Evolutionary conservation across 2,797 vertebrate genomes (phyloP).

Genomic region (Lycodopsis pacificus): DNA sequence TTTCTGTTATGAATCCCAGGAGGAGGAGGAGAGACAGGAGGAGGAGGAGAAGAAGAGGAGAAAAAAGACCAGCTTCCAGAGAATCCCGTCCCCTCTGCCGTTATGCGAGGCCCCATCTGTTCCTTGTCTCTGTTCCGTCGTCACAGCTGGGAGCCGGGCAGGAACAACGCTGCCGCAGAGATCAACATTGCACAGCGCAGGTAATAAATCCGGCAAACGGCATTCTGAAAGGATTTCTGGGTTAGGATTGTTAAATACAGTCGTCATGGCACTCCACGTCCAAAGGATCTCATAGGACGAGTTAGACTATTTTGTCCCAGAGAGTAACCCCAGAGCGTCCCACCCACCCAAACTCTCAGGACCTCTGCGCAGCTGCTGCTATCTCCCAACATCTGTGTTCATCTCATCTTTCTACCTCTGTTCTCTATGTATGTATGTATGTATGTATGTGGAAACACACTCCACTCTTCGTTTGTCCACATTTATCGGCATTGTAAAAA

Average conservation of each 20-base stretch:
- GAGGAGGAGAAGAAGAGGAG: constrained; percentile 86
- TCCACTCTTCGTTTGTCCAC: no score
- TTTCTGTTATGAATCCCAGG: constrained; percentile 11
- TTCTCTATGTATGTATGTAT: neutral
- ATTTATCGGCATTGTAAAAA: no score
- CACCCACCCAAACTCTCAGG: neutral
- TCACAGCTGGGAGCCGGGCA: constrained; percentile 94
- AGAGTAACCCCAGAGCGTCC: neutral
- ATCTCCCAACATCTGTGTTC: neutral
- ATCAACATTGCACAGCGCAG: constrained; percentile 87
- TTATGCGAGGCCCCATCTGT: constrained; percentile 80
- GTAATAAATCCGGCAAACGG: constrained; percentile 39
- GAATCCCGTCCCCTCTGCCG: constrained; percentile 74
- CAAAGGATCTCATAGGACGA: neutral
- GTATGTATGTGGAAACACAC: neutral
- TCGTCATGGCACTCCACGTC: neutral
- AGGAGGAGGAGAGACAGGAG: neutral
- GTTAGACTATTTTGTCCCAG: neutral
- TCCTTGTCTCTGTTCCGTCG: constrained; percentile 90
- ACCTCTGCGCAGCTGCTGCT: neutral
- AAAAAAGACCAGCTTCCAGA: constrained; percentile 88
- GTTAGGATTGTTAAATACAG: neutral
- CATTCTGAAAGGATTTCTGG: neutral
- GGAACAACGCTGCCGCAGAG: constrained; percentile 78
- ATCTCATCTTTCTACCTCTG: neutral